Evolutionary conservation across 2,113 vertebrate genomes (phyloP).

Genomic region (Podarcis raffonei): DNA sequence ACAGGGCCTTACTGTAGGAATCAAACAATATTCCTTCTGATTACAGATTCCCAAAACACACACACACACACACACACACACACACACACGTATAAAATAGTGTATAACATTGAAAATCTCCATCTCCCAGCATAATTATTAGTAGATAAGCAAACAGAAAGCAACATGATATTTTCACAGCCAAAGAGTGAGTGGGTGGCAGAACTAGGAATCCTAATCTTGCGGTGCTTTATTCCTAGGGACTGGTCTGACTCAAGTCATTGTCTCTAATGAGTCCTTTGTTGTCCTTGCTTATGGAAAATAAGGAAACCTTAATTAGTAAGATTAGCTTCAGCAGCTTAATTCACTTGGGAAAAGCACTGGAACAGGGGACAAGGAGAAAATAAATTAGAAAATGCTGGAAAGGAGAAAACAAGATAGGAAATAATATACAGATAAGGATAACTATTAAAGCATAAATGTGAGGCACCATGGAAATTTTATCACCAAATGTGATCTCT

Average conservation of each 20-base stretch:
- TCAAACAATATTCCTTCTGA: too few species aligned
- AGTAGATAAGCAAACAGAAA: not conserved
- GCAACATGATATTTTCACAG: not conserved
- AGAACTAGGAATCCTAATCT: not conserved
- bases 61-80: too few species aligned
- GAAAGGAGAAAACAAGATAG: not conserved
- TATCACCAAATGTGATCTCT: not conserved
- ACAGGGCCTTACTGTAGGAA: too few species aligned
- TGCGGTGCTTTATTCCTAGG: not conserved
- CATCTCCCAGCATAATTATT: not conserved
- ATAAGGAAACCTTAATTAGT: not conserved
- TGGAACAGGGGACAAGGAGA: not conserved
- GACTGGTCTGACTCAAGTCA: not conserved
- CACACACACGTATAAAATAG: too few species aligned
- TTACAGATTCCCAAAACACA: too few species aligned
- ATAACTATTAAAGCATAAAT: not conserved
- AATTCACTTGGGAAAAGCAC: not conserved
- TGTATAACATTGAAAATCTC: not conserved
- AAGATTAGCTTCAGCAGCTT: not conserved
- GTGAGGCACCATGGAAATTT: not conserved
- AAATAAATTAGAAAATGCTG: not conserved
- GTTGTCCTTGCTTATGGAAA: not conserved
- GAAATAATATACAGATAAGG: not conserved
- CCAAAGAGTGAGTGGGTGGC: not conserved
- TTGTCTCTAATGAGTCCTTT: not conserved